phyloP scores from a whole-genome alignment of 2,888 invertebrate genomes.

The Nemotelus nigrinus region DNA sequence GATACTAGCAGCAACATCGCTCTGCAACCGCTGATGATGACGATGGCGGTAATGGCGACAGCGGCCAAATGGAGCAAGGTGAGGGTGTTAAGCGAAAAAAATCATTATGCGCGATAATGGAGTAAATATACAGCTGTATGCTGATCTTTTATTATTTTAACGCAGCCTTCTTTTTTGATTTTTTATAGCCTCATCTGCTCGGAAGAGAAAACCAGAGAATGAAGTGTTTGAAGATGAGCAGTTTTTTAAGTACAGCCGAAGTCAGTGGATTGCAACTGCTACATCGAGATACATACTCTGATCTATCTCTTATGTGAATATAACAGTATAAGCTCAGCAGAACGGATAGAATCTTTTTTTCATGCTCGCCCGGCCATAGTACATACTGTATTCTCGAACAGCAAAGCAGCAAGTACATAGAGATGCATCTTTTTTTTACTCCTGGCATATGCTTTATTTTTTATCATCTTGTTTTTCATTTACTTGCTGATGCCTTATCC shows the following conservation, averaged over 20 bases:
- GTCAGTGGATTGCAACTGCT: too few relatives aligned
- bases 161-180: constrained; percentile 9
- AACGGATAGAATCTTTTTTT: too few relatives aligned
- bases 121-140: constrained; percentile 25
- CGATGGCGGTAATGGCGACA: constrained; percentile 8
- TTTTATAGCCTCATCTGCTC: constrained; percentile 19
- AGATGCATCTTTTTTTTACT: not conserved
- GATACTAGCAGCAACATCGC: not conserved
- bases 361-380: too few relatives aligned
- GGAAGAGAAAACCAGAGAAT: not conserved
- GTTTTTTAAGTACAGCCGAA: too few relatives aligned
- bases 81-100: not conserved
- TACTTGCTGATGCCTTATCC: constrained; percentile 35
- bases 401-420: too few relatives aligned
- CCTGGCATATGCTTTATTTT: constrained; percentile 4
- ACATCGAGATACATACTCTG: too few relatives aligned
- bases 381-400: too few relatives aligned
- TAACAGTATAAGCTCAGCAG: too few relatives aligned
- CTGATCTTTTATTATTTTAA: constrained; percentile 5
- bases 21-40: constrained; percentile 11
- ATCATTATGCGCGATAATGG: constrained; percentile 1
- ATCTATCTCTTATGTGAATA: too few relatives aligned
- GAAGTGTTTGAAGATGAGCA: not conserved
- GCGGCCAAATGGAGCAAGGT: constrained; percentile 10
- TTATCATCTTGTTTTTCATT: constrained; percentile 35